Conservation (phyloP, 2,888 invertebrate species). For the Spilosoma lubricipeda region DNA sequence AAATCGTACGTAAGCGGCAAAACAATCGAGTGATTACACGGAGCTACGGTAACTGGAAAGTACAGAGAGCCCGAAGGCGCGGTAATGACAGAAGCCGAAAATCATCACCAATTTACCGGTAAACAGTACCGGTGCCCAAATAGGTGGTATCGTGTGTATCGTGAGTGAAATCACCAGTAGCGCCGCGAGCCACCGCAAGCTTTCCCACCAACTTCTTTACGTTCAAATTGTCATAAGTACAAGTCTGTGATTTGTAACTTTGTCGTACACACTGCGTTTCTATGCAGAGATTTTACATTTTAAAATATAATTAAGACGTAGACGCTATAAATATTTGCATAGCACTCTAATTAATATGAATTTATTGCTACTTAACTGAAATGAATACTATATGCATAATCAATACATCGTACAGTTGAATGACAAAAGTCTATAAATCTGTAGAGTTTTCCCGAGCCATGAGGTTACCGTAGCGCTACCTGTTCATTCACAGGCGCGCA, state of each 20-base stretch:
- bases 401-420: constrained; percentile 21
- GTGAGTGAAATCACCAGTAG: constrained; percentile 82
- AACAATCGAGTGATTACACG: constrained; percentile 47
- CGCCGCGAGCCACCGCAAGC: constrained; percentile 79
- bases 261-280: not conserved
- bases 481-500: constrained; percentile 77
- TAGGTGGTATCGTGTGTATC: constrained; percentile 73
- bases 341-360: not conserved
- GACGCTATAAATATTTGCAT: not conserved
- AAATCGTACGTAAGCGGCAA: constrained; percentile 14
- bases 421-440: constrained; percentile 46
- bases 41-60: constrained; percentile 71
- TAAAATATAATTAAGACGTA: not conserved
- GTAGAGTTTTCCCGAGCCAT: constrained; percentile 59
- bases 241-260: constrained; percentile 26
- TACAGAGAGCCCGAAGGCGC: constrained; percentile 59
- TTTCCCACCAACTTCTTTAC: constrained; percentile 73
- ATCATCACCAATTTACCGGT: constrained; percentile 79
- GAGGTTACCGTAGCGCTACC: constrained; percentile 77
- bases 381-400: not conserved
- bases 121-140: constrained; percentile 76
- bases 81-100: constrained; percentile 82
- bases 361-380: not conserved
- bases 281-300: not conserved
- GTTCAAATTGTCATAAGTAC: constrained; percentile 36